Conservation (phyloP, 2,113 vertebrate species). For the Pseudorhombus dupliciocellatus region DNA sequence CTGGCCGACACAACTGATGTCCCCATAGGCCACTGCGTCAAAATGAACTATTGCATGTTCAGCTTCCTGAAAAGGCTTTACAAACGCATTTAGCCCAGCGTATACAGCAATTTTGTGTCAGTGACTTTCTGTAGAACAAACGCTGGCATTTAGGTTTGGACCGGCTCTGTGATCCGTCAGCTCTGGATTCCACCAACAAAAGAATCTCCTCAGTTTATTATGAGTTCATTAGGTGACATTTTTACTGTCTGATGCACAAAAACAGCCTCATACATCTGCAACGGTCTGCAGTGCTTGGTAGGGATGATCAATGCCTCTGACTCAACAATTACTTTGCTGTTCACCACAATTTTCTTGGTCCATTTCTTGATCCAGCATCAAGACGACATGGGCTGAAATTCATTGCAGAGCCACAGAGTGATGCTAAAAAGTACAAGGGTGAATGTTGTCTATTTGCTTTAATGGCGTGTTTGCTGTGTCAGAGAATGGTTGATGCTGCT, state of each 20-base stretch:
- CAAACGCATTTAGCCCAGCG: constrained; percentile 47
- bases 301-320: constrained; percentile 12
- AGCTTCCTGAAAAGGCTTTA: constrained; percentile 33
- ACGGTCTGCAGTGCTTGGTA: constrained; percentile 1
- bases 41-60: constrained; percentile 55
- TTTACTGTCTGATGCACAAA: background rate
- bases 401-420: no score
- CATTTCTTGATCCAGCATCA: background rate
- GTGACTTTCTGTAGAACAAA: constrained; percentile 14
- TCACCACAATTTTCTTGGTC: background rate
- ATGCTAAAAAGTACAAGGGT: no score
- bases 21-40: constrained; percentile 34
- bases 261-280: background rate
- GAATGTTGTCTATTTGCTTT: background rate
- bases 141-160: constrained; percentile 27
- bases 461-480: background rate
- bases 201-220: constrained; percentile 3
- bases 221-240: constrained; percentile 3
- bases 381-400: background rate
- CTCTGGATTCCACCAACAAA: background rate
- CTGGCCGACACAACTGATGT: constrained; percentile 33
- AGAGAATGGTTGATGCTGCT: background rate
- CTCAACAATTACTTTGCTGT: background rate
- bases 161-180: constrained; percentile 14
- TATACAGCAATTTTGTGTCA: constrained; percentile 12